A percentile compares a stretch with the other conserved stretches of the same genome.
These are phyloP conservation scores for Pogonophryne albipinna DNA, from an alignment of 2,797 vertebrate genomes.

Conservation along the genomic window DNA sequence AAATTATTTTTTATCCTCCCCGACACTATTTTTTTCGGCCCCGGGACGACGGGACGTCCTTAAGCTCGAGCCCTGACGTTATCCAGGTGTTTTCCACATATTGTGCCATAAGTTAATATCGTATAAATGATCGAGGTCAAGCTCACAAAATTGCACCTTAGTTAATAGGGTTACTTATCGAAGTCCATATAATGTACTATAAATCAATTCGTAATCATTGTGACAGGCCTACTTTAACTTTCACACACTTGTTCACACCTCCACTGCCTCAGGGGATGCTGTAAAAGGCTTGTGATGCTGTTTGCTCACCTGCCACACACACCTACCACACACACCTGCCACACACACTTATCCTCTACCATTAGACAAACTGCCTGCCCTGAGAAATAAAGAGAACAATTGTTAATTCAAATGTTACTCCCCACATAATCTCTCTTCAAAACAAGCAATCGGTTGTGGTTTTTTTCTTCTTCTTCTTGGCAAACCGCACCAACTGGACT, in stretches of 20 bases:
- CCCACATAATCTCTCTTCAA: background rate
- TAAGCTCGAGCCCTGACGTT: too few relatives aligned
- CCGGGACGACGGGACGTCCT: too few relatives aligned
- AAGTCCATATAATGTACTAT: too few relatives aligned
- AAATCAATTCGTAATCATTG: too few relatives aligned
- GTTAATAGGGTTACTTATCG: too few relatives aligned
- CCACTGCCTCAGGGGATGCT: background rate
- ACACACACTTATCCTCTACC: background rate
- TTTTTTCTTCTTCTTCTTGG: background rate
- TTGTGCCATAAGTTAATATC: too few relatives aligned
- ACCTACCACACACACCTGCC: conserved; percentile 7
- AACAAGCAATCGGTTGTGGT: background rate
- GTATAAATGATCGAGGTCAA: too few relatives aligned
- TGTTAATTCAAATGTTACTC: background rate
- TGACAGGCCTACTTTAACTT: too few relatives aligned
- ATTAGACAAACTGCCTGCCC: background rate
- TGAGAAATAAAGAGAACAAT: background rate
- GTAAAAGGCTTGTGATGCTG: background rate
- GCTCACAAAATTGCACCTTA: too few relatives aligned
- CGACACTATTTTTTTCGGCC: too few relatives aligned
- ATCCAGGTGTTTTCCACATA: too few relatives aligned
- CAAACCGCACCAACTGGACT: background rate
- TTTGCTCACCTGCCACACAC: conserved; percentile 26
- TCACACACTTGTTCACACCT: conserved; percentile 1
- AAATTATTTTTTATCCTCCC: too few relatives aligned